Conservation (phyloP, 1,140 invertebrate genomes). For the Littorina saxatilis region DNA sequence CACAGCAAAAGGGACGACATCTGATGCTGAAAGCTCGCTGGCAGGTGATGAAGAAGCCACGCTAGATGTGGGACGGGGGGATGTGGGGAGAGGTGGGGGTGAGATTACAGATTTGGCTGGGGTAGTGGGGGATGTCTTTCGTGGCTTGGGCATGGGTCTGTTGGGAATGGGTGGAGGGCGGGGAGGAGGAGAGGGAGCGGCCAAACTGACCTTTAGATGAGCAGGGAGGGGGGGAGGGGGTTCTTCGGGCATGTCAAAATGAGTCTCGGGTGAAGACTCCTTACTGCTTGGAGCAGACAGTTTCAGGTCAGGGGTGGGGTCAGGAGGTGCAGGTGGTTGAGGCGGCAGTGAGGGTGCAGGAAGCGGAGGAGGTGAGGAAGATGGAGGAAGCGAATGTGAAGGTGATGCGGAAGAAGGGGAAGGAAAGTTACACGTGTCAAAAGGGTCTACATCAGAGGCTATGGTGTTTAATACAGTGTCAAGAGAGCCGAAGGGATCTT, state of each 20-base stretch:
- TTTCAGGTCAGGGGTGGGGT: slow-evolving; percentile 21
- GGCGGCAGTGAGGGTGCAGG: slow-evolving; percentile 41
- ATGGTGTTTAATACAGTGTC: slow-evolving; percentile 20
- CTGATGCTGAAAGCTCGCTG: neutral
- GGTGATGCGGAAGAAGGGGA: slow-evolving; percentile 26
- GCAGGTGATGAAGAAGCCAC: slow-evolving; percentile 8
- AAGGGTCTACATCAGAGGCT: slow-evolving; percentile 51
- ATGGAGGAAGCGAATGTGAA: slow-evolving; percentile 47
- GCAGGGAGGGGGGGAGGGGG: slow-evolving; percentile 43
- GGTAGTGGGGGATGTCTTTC: slow-evolving; percentile 37
- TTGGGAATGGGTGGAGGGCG: slow-evolving; percentile 36
- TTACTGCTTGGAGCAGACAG: neutral
- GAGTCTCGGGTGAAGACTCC: slow-evolving; percentile 18
- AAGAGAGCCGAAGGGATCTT: slow-evolving; percentile 17
- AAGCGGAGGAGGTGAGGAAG: slow-evolving; percentile 66
- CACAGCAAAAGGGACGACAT: neutral
- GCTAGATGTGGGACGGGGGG: neutral
- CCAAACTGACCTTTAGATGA: neutral
- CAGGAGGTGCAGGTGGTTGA: slow-evolving; percentile 42
- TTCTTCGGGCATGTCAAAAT: slow-evolving; percentile 38
- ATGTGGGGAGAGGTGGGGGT: slow-evolving; percentile 10
- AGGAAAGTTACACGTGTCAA: slow-evolving; percentile 62
- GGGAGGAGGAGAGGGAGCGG: slow-evolving; percentile 37
- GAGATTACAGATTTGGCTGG: slow-evolving; percentile 9
- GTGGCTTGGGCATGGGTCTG: slow-evolving; percentile 38